Evolutionary conservation across 1,140 invertebrate genomes (phyloP), one percentile per base, ranked within the genome.

Genomic region (Lutraria rhynchaena): DNA sequence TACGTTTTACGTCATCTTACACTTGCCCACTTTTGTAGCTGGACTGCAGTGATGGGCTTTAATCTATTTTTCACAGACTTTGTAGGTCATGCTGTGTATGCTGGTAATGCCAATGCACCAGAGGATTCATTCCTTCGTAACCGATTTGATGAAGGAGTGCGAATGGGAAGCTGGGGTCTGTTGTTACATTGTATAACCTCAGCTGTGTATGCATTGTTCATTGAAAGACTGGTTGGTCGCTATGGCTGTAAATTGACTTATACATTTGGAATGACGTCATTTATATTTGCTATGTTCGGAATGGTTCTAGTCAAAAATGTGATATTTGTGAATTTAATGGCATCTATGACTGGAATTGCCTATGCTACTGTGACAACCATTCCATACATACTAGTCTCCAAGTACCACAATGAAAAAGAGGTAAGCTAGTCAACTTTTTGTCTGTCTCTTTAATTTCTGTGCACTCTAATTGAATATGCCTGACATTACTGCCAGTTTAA

Each of bases 21-120:
- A 3, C 35, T 89, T 4, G 91, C 91, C 24, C 89, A 92, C 63
- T 92, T 92, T 85, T 92, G 86, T 73, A 88, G 88, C 75, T 92
- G 92, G 92, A 92, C 93, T 55, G 92, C 91, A 15, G 85, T 94
- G 24, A 93, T 93, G 91, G 90, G 92, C 71, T 93, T 93, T 86
- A 92, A 92, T 67, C 89, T 94, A 70, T 94, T 93, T 83, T 94
- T 92, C 85, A 93, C 93, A n/a, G 93, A 94, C 86, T 94, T 90
- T 89, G 92, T 94, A 13, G 93, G 92, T 1, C 92, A 94, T 86
- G 91, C 90, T 27, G 92, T 94, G 22, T 94, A 93, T 84, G 84
- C 86, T 17, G 93, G 93, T 1, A 89, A 92, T 61, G 93, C 93
- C 1, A 92, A 92, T 83, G 92, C 91, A 5, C 87, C 87, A 3